Base-by-base conservation (phyloP, 1,140 invertebrate species). In the Pseudomyrmex cubaensis region DNA sequence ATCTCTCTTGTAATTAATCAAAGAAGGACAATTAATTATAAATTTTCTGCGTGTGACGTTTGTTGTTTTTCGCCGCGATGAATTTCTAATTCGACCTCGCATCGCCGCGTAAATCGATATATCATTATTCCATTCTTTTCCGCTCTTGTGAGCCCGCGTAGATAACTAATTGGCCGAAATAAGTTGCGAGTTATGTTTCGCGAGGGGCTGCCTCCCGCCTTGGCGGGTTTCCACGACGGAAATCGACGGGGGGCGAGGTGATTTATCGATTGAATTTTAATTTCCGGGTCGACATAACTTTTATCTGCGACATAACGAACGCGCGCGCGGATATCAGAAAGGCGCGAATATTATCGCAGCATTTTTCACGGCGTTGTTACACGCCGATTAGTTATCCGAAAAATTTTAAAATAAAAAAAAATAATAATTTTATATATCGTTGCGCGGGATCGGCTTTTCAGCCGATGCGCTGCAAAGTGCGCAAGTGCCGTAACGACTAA, bases 241-340 rank as follows among this genome's bases (percentile, higher is more conserved):
- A 72, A 80, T 80, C 76, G 66, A 80, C 35, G 35, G 15, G 15
- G 17, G 15, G 44, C 76, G 13, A 59, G 59, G 54, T 80, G 76
- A 80, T 80, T 80, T 80, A 80, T 80, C 76, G 76, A 80, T 72
- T 80, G 76, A 80, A 80, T 80, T 80, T 69, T 72, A 80, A 80
- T 80, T 80, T 80, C 76, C 76, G 44, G 44, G 5, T 13, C 15
- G 10, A 66, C 66, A 48, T 72, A 80, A 78, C 76, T 78, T 69
- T 69, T 70, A 70, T 70, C 52, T 70, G 52, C 76, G 17, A 50
- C 75, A 35, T 78, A 69, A 77, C 62, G 75, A 78, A 77, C 22
- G n/a, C n/a, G 69, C 66, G 44, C 13, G 48, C 54, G 35, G 64
- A 35, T 0, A n/a, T 35, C 2, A 9, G 66, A 72, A 54, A 48